Percentiles rank a stretch among this genome's conserved stretches.
Conservation (phyloP, 2,888 invertebrate genomes). For the Drosophila greeni region DNA sequence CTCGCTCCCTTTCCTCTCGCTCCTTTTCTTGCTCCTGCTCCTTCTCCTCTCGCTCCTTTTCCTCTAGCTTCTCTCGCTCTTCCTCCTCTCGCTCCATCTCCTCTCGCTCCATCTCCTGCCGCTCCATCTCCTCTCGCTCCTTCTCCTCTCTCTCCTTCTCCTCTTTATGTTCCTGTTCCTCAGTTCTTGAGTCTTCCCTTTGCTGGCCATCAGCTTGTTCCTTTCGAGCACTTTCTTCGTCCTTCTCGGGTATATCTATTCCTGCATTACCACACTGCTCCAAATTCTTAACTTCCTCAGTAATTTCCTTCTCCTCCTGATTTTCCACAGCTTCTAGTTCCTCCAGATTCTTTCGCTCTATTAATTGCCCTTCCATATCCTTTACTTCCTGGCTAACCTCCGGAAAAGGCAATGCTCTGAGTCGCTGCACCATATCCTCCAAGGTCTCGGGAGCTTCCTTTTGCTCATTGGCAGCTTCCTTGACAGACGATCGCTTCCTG, state of each 20-base stretch:
- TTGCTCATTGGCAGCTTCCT: constrained; percentile 20
- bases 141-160: neutral
- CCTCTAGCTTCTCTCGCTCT: too few relatives aligned
- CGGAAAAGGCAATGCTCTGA: constrained; percentile 72
- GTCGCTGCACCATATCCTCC: constrained; percentile 75
- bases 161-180: neutral
- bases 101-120: neutral
- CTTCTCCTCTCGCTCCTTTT: neutral
- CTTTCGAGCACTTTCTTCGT: neutral
- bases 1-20: neutral
- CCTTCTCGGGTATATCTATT: neutral
- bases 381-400: constrained; percentile 1
- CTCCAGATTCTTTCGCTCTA: neutral
- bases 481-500: constrained; percentile 44
- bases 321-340: neutral
- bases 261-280: neutral
- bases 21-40: too few relatives aligned
- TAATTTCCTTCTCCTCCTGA: neutral
- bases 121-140: neutral
- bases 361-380: neutral
- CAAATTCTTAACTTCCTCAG: neutral
- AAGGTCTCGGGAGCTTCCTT: constrained; percentile 48
- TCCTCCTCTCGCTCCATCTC: neutral
- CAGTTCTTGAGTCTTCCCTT: neutral
- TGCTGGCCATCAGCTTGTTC: neutral